Evolutionary conservation across 2,888 invertebrate genomes (phyloP).

Genomic region (Idaea aversata): DNA sequence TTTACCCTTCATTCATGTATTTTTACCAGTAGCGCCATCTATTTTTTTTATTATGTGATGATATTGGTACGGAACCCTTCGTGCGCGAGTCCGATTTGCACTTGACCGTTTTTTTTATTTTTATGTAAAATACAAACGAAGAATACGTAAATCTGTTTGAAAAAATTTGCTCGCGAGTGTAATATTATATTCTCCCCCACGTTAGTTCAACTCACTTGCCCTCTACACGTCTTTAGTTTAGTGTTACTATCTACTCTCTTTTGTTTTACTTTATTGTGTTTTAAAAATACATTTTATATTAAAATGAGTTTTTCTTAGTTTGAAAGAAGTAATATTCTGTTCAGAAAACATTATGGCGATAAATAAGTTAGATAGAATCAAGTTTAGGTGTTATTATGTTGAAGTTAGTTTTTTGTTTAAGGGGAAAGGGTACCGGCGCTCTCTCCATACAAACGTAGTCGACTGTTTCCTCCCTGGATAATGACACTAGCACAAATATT

Average conservation of each 20-base stretch:
- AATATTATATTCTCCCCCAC: background rate
- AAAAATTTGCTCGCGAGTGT: background rate
- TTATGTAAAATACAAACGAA: too few relatives aligned
- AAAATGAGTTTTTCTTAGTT: background rate
- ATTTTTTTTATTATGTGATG: too few relatives aligned
- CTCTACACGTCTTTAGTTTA: background rate
- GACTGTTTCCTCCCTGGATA: too few relatives aligned
- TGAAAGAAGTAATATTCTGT: background rate
- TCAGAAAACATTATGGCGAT: background rate
- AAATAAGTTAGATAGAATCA: background rate
- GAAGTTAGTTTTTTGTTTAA: background rate
- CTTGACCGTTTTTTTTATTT: too few relatives aligned
- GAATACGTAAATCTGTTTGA: background rate
- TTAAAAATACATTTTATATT: background rate
- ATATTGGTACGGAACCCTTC: too few relatives aligned
- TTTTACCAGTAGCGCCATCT: too few relatives aligned
- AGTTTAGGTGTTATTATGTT: background rate
- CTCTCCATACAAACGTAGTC: too few relatives aligned
- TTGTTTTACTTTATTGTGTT: background rate
- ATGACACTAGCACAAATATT: too few relatives aligned
- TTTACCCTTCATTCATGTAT: too few relatives aligned
- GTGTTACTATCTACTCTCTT: background rate
- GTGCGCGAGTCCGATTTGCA: too few relatives aligned
- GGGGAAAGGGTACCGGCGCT: too few relatives aligned
- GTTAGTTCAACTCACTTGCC: conserved; percentile 1